Conservation (phyloP, 2,113 vertebrate genomes). For the Rousettus leschenaultii region DNA sequence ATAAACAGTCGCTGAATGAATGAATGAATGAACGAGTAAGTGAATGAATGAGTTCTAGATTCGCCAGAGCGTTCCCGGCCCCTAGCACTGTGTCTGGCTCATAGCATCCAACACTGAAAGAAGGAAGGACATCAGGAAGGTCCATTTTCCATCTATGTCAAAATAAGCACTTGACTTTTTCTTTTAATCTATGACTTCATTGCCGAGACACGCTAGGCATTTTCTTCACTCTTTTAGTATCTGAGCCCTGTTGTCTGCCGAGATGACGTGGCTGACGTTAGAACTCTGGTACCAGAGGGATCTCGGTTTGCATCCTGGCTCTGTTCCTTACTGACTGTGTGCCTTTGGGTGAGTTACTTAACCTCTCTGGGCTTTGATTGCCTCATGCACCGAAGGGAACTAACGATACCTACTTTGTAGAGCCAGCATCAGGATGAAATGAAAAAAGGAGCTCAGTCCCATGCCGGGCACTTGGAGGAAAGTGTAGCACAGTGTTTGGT, state of each 20-base stretch:
- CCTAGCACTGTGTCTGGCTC: background rate
- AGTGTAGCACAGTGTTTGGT: background rate
- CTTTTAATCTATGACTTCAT: background rate
- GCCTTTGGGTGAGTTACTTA: background rate
- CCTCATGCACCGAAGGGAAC: background rate
- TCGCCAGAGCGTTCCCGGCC: background rate
- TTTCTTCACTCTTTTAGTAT: background rate
- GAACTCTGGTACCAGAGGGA: background rate
- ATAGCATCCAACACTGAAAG: background rate
- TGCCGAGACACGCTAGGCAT: background rate
- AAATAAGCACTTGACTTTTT: background rate
- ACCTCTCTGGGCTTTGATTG: background rate
- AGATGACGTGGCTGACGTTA: rapidly evolving
- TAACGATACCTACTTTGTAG: background rate
- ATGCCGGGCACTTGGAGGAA: background rate
- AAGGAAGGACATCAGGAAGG: background rate
- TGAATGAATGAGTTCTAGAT: background rate
- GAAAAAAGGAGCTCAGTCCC: background rate
- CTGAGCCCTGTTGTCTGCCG: background rate
- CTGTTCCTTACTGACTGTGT: background rate
- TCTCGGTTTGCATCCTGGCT: background rate
- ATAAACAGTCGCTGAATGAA: background rate
- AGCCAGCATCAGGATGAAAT: background rate
- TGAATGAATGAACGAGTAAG: rapidly evolving
- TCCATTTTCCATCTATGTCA: background rate